Conservation (phyloP, 1,140 invertebrate species). For the Geopemphigus sp. region DNA sequence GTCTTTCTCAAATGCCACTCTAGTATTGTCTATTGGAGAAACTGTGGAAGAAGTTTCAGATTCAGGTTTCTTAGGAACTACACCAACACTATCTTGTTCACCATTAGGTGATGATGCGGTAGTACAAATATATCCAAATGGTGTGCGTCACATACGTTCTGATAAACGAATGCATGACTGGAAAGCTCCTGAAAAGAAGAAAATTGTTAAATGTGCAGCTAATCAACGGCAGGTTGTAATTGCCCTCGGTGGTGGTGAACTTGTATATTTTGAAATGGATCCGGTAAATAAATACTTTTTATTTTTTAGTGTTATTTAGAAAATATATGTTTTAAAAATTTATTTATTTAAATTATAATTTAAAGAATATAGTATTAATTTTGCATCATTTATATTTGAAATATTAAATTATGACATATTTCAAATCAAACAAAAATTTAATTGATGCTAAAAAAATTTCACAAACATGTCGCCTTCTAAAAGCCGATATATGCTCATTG, state of each 20-base stretch:
- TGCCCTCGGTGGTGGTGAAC: conserved; percentile 92
- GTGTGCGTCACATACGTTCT: conserved; percentile 95
- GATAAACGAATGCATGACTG: conserved; percentile 99
- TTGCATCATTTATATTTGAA: conserved; percentile 11
- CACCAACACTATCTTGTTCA: conserved; percentile 94
- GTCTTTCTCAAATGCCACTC: conserved; percentile 98
- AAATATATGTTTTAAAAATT: too few species aligned
- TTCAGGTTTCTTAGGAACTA: conserved; percentile 97
- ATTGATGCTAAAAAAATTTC: conserved; percentile 21
- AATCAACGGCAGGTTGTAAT: conserved; percentile 99
- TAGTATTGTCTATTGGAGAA: conserved; percentile 98
- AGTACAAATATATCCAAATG: conserved; percentile 98
- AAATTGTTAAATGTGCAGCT: conserved; percentile 95
- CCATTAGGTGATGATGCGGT: conserved; percentile 96
- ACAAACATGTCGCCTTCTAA: conserved; percentile 45
- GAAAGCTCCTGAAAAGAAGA: conserved; percentile 96
- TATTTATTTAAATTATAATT: neutral
- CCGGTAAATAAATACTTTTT: conserved; percentile 77
- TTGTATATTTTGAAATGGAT: conserved; percentile 99
- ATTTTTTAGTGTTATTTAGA: too few species aligned
- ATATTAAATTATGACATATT: conserved; percentile 15
- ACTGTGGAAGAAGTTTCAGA: conserved; percentile 99
- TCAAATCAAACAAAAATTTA: neutral
- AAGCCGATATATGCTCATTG: conserved; percentile 48
- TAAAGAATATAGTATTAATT: too few species aligned